A percentile compares a stretch with the other conserved stretches of the same genome.
phyloP scores from a whole-genome alignment of 2,888 invertebrate species.

The Eristalinus sepulchralis region DNA sequence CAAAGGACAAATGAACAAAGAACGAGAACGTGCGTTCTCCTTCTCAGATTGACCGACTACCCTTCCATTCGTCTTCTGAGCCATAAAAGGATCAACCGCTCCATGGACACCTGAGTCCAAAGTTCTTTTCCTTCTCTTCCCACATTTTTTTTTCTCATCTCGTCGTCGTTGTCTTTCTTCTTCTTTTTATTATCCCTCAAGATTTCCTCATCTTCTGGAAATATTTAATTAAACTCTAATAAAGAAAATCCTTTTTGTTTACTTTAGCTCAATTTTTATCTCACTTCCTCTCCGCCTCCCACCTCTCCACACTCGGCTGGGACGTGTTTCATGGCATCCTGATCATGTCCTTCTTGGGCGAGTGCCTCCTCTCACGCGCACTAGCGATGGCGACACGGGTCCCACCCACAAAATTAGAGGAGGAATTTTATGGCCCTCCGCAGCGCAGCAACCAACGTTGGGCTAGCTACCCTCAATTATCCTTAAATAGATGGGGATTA shows the following conservation, averaged over 20 bases:
- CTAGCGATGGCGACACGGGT: neutral
- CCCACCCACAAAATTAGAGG: constrained; percentile 67
- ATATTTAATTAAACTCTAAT: constrained; percentile 81
- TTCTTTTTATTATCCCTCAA: constrained; percentile 59
- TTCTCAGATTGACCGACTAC: constrained; percentile 62
- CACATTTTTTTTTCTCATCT: neutral
- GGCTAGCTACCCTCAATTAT: constrained; percentile 59
- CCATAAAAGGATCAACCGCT: constrained; percentile 67
- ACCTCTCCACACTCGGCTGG: constrained; percentile 1
- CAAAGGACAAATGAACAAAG: constrained; percentile 14
- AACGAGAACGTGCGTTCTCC: constrained; percentile 37
- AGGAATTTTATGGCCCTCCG: constrained; percentile 54
- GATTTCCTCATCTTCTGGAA: constrained; percentile 60
- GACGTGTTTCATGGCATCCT: constrained; percentile 14
- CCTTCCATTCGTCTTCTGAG: constrained; percentile 64
- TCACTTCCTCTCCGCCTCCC: constrained; percentile 39
- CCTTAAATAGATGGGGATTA: constrained; percentile 70
- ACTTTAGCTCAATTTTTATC: constrained; percentile 68
- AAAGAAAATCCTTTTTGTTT: constrained; percentile 78
- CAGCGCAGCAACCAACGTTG: constrained; percentile 21
- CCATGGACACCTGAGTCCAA: constrained; percentile 60
- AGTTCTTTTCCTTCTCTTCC: constrained; percentile 12
- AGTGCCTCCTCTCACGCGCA: neutral
- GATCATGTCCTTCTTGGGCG: constrained; percentile 48
- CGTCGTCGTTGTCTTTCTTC: neutral